phyloP scores from a whole-genome alignment of 2,797 vertebrate genomes.

The Cuniculus paca region DNA sequence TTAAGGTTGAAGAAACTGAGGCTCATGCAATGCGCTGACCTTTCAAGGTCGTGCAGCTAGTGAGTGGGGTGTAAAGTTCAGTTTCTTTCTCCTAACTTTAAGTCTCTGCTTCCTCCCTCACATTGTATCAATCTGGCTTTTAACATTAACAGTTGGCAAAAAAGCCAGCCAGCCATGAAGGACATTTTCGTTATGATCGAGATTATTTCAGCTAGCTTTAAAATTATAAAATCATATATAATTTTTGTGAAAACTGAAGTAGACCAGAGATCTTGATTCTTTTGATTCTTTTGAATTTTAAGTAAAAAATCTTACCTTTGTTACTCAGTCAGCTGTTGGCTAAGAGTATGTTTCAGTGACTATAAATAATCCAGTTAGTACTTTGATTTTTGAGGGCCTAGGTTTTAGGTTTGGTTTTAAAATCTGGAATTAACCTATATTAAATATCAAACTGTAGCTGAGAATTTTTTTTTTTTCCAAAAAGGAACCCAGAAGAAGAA shows the following conservation, averaged over 20 bases:
- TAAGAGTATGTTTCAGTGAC: not conserved
- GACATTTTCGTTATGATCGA: not conserved
- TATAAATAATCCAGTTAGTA: conserved; percentile 24
- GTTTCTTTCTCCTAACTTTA: not conserved
- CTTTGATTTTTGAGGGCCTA: not conserved
- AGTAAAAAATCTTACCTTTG: not conserved
- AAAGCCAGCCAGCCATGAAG: not conserved
- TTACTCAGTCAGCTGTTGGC: not conserved
- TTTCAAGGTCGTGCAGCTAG: not conserved
- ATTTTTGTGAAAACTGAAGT: not conserved
- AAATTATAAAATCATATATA: not conserved
- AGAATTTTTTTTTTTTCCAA: not conserved
- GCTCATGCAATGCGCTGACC: not conserved
- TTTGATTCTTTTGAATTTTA: conserved; percentile 50
- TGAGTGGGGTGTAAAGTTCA: not conserved
- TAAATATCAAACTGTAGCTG: conserved; percentile 25
- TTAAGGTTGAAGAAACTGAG: conserved; percentile 21
- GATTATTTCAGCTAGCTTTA: conserved; percentile 30
- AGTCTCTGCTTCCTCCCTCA: not conserved
- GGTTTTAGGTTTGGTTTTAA: conserved; percentile 26
- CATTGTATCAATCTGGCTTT: not conserved
- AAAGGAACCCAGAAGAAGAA: conserved; percentile 10
- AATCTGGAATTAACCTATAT: conserved; percentile 34
- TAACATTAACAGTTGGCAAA: not conserved
- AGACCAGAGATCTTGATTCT: not conserved